A percentile compares a stretch with the other conserved stretches of the same genome.
Evolutionary conservation across 2,113 vertebrate species (phyloP).

Genomic region (Dryoscopus gambensis): DNA sequence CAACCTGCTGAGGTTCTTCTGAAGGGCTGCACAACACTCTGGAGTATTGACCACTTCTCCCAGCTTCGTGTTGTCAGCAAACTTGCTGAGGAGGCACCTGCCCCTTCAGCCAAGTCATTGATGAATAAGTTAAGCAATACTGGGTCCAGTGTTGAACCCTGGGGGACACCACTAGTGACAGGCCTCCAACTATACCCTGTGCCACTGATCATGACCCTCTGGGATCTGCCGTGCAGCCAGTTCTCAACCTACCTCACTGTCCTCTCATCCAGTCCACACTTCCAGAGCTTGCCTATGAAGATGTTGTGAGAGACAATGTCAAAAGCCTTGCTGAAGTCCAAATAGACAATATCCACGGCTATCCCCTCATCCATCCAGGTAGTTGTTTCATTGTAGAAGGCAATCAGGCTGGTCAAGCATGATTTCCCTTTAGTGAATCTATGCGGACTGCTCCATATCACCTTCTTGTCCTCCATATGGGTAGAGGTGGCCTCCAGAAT

Average conservation of each 20-base stretch:
- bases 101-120: background rate
- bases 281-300: background rate
- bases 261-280: too few species aligned
- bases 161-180: background rate
- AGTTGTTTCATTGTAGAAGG: background rate
- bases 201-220: background rate
- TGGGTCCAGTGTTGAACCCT: background rate
- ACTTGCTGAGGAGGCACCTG: background rate
- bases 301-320: background rate
- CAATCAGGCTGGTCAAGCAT: background rate
- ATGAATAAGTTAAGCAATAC: background rate
- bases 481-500: background rate
- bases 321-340: background rate
- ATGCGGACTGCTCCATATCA: background rate
- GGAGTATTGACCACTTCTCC: background rate
- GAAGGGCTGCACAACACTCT: background rate
- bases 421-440: background rate
- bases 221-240: too few species aligned
- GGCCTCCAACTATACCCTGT: background rate
- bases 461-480: background rate
- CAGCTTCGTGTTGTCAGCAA: background rate
- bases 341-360: background rate
- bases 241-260: background rate
- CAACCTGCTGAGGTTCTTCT: background rate
- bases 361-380: background rate